Evolutionary conservation across 2,797 vertebrate genomes (phyloP), one percentile per base, ranked within the genome.

Genomic region (Neosilurus mollespiculum): DNA sequence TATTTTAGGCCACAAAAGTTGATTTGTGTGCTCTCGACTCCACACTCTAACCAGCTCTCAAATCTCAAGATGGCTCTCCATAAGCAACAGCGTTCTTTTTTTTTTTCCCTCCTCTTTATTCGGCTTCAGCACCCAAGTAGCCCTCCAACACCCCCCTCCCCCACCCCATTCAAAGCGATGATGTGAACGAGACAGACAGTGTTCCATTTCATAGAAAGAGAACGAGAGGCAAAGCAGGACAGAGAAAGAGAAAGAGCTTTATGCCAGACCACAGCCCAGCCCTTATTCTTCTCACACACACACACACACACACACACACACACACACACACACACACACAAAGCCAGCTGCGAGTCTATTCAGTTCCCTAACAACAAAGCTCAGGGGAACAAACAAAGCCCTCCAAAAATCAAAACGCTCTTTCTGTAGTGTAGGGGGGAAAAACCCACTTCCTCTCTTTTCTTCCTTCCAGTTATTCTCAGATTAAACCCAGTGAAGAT

Each of bases 361-460:
- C 75, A 86, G 73, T 83, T 77, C 78, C 73, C 66, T 65, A 81
- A 80, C 82, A 86, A 84, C 77, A 84, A 86, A 82, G 81, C 81
- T 83, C 58, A 83, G 34, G 30, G 34, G 53, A 80, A 82, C 84
- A 85, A 84, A 84, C 84, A 83, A 43, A 84, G 71, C 34, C 51
- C 64, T 76, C n/a, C 53, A 76, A 81, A 79, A 72, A 58, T 56
- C 22, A 14, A 58, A 78, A 59, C 6, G 9, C 49, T 64, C 30
- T 81, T 77, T n/a, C 75, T 77, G 34, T 61, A 77, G 22, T 34
- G 9, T 11, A 49, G 65, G 22, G 18, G 2, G 75, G 59, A 80
- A 81, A 43, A 43, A 22, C 43, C 12, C 15, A 20, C 66, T 85
- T 83, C 72, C 83, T 85, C 71, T 53, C 78, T 64, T 76, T 75